A percentile compares a stretch with the other conserved stretches of the same genome.
Conservation (phyloP, 1,140 invertebrate genomes). For the Diprion similis region DNA sequence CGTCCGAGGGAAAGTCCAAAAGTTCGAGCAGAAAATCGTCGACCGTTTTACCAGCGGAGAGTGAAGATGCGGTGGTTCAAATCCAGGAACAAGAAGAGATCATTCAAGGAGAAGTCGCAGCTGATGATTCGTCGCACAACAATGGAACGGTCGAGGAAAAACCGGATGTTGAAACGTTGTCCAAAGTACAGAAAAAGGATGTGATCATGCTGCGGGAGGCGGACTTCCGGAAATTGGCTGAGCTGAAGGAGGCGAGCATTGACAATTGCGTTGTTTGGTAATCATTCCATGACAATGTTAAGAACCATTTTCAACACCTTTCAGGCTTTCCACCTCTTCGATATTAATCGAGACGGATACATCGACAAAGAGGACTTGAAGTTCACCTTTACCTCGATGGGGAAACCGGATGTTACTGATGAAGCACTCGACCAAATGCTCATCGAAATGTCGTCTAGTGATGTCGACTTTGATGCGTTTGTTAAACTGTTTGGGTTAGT, state of each 20-base stretch:
- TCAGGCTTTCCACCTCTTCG: constrained; percentile 68
- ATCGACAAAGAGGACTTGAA: constrained; percentile 67
- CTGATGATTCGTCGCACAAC: neutral
- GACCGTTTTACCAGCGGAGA: neutral
- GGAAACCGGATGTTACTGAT: constrained; percentile 60
- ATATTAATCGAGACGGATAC: constrained; percentile 66
- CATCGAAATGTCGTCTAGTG: constrained; percentile 65
- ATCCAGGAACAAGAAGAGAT: neutral
- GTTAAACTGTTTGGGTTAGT: constrained; percentile 63
- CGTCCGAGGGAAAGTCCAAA: constrained; percentile 1
- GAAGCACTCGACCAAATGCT: constrained; percentile 66
- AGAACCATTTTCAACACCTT: constrained; percentile 16
- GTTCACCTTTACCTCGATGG: constrained; percentile 64
- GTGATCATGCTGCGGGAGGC: neutral
- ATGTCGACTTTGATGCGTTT: constrained; percentile 68
- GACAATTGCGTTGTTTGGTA: neutral
- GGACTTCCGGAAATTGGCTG: constrained; percentile 18
- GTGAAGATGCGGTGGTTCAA: neutral
- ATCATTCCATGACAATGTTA: too few relatives aligned
- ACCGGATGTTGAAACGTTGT: neutral
- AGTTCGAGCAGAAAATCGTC: constrained; percentile 2
- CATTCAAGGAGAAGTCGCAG: neutral
- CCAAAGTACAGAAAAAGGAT: neutral
- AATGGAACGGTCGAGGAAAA: neutral
- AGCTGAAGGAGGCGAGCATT: constrained; percentile 17